Conservation (phyloP, 2,113 vertebrate species). For the Struthidea cinerea region DNA sequence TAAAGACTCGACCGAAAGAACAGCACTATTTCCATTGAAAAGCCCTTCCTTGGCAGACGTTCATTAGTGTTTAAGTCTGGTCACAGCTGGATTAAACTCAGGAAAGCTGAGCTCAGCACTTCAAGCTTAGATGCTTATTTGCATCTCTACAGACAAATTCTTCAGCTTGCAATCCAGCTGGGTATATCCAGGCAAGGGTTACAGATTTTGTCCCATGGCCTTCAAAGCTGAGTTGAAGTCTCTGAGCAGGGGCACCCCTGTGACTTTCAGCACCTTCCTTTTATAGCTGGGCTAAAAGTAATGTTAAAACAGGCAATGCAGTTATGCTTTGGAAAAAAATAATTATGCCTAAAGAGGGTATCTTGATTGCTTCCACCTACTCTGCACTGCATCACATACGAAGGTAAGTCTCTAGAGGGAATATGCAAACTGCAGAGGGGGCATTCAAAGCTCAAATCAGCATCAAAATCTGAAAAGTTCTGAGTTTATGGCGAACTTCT, state of each 20-base stretch:
- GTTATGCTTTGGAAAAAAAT: not conserved
- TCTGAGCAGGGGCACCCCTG: not conserved
- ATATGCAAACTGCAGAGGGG: not conserved
- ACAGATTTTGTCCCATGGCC: not conserved
- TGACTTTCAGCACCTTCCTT: not conserved
- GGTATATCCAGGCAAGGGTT: not conserved
- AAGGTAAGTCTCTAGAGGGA: not conserved
- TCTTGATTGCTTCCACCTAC: not conserved
- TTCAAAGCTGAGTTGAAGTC: not conserved
- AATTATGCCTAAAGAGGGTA: not conserved
- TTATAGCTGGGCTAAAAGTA: not conserved
- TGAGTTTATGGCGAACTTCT: not conserved
- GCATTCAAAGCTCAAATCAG: not conserved
- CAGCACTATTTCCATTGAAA: not conserved
- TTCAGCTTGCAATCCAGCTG: not conserved
- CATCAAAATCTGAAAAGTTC: not conserved
- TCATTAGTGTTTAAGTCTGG: not conserved
- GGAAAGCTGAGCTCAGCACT: not conserved
- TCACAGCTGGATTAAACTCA: not conserved
- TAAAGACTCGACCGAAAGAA: not conserved
- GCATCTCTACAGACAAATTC: not conserved
- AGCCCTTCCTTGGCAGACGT: not conserved
- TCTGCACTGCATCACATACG: not conserved
- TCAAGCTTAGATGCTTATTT: not conserved
- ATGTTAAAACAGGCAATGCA: not conserved